These are phyloP conservation scores for Podilymbus podiceps DNA, from an alignment of 2,113 vertebrate genomes.

Conservation along the genomic window DNA sequence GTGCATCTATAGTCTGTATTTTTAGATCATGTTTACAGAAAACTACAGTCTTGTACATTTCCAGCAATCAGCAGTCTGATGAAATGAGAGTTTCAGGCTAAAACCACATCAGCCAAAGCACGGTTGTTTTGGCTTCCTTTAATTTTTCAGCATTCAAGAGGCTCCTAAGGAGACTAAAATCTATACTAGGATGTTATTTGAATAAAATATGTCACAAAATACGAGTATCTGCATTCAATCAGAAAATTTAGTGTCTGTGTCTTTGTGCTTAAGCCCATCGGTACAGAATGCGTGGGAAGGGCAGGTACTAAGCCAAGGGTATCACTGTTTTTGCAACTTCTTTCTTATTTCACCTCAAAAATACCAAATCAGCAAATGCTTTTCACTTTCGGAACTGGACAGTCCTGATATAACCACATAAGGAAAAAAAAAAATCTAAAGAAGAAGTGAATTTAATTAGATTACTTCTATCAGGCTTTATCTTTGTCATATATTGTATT, in stretches of 20 bases:
- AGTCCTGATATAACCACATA: not conserved
- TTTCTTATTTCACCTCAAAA: not conserved
- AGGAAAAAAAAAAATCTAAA: not conserved
- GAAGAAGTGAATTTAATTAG: not conserved
- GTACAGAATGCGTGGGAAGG: not conserved
- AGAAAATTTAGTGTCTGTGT: not conserved
- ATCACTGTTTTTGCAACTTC: not conserved
- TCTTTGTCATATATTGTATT: not conserved
- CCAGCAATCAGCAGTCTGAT: constrained; percentile 38
- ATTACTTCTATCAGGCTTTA: not conserved
- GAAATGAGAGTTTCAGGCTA: constrained; percentile 42
- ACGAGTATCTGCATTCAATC: not conserved
- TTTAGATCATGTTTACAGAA: constrained; percentile 46
- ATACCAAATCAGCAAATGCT: not conserved
- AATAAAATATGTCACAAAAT: not conserved
- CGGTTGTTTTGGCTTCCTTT: constrained; percentile 18
- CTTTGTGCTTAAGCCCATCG: not conserved
- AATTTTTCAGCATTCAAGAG: constrained; percentile 17
- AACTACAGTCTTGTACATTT: not conserved
- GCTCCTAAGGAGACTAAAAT: constrained; percentile 38
- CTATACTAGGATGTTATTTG: constrained; percentile 15
- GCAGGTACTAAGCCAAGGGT: not conserved
- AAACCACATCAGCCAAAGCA: constrained; percentile 10
- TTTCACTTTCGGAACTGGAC: not conserved
- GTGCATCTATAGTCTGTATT: constrained; percentile 53